phyloP scores from a whole-genome alignment of 2,797 vertebrate species.

The Rhodeus uyekii region DNA sequence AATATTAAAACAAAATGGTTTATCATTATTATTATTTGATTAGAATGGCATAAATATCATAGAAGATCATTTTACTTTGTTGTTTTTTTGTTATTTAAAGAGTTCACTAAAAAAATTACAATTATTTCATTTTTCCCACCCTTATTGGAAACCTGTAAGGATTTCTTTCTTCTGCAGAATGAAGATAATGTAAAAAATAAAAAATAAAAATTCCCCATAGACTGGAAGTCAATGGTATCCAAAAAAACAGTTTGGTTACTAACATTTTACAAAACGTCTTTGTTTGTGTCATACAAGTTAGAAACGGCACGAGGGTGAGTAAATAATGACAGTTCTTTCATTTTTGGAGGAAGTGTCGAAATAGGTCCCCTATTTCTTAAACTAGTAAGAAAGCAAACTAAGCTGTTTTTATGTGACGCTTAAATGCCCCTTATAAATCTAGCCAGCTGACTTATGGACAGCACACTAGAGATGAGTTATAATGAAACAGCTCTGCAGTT shows the following conservation, averaged over 20 bases:
- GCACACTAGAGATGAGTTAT: neutral
- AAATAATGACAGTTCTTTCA: neutral
- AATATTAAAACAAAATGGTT: too few relatives aligned
- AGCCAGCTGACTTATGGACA: neutral
- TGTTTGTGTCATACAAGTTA: neutral
- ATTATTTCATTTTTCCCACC: neutral
- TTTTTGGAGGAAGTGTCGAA: neutral
- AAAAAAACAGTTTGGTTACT: too few relatives aligned
- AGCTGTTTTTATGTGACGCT: neutral
- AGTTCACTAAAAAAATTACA: neutral
- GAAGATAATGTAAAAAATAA: neutral
- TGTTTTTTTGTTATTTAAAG: neutral
- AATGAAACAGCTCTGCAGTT: neutral
- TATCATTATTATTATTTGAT: neutral
- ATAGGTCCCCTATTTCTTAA: neutral
- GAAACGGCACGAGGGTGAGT: neutral
- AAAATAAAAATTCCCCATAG: too few relatives aligned
- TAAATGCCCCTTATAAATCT: neutral
- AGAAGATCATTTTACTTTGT: neutral
- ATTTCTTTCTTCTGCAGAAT: neutral
- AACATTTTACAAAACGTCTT: neutral
- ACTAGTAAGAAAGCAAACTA: neutral
- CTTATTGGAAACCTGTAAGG: neutral
- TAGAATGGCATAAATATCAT: neutral
- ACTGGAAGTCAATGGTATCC: neutral